phyloP scores from a whole-genome alignment of 2,888 invertebrate species.

The Agrilus mali region DNA sequence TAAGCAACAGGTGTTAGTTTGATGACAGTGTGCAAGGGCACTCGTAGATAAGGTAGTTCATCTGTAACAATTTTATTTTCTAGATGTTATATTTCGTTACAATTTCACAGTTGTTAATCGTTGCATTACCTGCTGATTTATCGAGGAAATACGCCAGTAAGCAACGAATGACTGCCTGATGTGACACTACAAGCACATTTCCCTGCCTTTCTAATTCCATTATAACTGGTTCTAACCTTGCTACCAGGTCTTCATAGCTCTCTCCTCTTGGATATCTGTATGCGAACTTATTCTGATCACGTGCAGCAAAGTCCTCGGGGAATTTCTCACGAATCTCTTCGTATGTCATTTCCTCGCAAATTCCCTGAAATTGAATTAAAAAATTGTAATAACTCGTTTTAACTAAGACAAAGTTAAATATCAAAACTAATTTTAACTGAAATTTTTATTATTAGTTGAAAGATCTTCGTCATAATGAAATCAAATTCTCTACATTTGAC shows the following conservation, averaged over 20 bases:
- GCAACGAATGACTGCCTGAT: constrained; percentile 93
- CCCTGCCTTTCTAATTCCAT: constrained; percentile 98
- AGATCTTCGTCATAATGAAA: too few species aligned
- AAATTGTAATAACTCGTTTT: too few species aligned
- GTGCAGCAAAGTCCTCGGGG: constrained; percentile 89
- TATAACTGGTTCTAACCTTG: constrained; percentile 93
- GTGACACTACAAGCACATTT: constrained; percentile 90
- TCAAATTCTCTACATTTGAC: too few species aligned
- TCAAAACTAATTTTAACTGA: too few species aligned
- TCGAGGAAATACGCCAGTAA: constrained; percentile 96
- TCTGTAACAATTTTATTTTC: constrained; percentile 38
- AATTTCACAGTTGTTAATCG: background rate
- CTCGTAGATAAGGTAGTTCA: constrained; percentile 80
- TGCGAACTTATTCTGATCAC: constrained; percentile 96
- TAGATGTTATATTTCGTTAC: background rate
- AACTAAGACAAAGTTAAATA: too few species aligned
- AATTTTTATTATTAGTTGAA: too few species aligned
- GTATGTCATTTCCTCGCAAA: constrained; percentile 99
- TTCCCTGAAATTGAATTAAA: constrained; percentile 52
- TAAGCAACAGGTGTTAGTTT: constrained; percentile 97
- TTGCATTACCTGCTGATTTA: constrained; percentile 67
- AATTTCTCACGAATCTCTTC: constrained; percentile 88
- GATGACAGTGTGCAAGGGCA: constrained; percentile 89
- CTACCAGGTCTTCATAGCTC: constrained; percentile 97
- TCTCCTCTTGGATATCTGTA: constrained; percentile 84